These are phyloP conservation scores for Crepidodera aurea DNA, from an alignment of 2,888 invertebrate species.

Conservation along the genomic window DNA sequence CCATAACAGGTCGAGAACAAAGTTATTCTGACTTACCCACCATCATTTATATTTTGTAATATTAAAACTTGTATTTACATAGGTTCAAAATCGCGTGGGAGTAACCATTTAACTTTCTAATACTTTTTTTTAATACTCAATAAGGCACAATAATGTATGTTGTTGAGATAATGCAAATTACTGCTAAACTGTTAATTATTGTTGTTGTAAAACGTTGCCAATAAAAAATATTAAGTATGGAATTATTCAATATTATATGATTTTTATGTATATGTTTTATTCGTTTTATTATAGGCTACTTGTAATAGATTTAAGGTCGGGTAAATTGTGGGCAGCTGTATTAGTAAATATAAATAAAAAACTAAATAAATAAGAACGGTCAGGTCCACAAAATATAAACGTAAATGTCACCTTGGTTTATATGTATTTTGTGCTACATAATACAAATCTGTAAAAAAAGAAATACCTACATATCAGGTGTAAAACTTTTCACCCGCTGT, in stretches of 20 bases:
- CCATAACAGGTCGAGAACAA: conserved; percentile 20
- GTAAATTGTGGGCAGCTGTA: not conserved
- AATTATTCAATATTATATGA: conserved; percentile 7
- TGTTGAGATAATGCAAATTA: conserved; percentile 12
- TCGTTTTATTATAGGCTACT: not conserved
- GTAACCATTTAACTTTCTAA: conserved; percentile 36
- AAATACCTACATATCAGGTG: too few species aligned
- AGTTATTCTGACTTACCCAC: conserved; percentile 12
- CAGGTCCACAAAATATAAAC: too few species aligned
- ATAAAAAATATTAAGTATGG: conserved; percentile 3
- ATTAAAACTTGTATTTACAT: conserved; percentile 25
- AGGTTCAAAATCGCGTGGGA: conserved; percentile 30
- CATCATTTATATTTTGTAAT: conserved; percentile 36
- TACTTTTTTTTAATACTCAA: conserved; percentile 28
- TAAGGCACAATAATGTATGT: conserved; percentile 21
- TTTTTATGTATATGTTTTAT: conserved; percentile 3
- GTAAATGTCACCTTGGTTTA: too few species aligned
- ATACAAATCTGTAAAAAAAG: too few species aligned
- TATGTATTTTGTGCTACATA: too few species aligned
- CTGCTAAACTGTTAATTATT: conserved; percentile 16
- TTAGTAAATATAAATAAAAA: too few species aligned
- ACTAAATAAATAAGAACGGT: too few species aligned
- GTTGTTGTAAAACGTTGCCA: not conserved
- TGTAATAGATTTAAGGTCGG: not conserved
- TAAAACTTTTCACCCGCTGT: too few species aligned